Evolutionary conservation across 2,113 vertebrate species (phyloP).

Genomic region (Hypocryptadius cinnamomeus): DNA sequence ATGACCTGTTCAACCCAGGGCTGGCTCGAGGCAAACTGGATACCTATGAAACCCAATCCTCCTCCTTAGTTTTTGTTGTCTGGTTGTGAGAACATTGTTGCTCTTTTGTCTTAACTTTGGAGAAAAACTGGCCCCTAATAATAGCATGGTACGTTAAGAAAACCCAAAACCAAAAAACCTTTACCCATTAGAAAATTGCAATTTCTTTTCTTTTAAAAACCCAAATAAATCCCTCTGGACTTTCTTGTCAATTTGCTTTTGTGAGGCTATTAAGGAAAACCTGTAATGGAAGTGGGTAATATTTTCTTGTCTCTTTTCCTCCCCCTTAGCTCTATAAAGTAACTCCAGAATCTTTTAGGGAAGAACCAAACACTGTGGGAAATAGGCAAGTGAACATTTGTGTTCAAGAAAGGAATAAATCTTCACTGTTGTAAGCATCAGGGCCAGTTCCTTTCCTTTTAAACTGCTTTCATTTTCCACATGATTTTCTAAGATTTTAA

Average conservation of each 20-base stretch:
- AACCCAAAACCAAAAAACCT: neutral
- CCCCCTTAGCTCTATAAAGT: neutral
- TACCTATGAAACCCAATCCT: neutral
- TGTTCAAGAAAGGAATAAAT: neutral
- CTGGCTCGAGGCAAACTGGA: neutral
- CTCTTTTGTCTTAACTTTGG: neutral
- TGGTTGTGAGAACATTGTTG: neutral
- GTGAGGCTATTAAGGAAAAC: neutral
- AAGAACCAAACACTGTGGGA: neutral
- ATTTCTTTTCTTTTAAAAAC: neutral
- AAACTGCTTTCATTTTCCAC: neutral
- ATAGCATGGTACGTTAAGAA: neutral
- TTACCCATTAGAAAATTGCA: neutral
- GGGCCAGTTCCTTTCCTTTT: neutral
- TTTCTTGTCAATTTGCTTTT: neutral
- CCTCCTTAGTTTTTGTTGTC: neutral
- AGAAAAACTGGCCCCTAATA: neutral
- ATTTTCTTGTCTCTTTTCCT: neutral
- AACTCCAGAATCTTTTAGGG: neutral
- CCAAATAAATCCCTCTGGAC: neutral
- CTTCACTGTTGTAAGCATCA: neutral
- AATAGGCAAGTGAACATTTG: neutral
- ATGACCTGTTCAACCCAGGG: neutral
- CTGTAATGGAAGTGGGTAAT: neutral
- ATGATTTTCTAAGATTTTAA: neutral